Base-by-base conservation (phyloP, 2,113 vertebrate genomes). In the Anas platyrhynchos region DNA sequence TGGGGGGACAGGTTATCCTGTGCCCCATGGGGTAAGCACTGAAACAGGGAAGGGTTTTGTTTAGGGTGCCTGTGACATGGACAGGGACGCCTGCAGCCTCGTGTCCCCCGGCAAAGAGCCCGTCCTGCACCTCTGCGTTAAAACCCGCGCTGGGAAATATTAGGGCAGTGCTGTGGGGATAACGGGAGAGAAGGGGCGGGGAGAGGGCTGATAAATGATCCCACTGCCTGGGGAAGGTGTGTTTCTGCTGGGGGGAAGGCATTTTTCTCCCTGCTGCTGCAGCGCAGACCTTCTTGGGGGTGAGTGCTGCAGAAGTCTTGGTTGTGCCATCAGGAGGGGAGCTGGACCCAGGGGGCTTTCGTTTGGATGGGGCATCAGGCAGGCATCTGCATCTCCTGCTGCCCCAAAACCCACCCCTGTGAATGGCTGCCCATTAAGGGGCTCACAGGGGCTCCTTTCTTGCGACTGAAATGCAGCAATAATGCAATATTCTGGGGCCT, bases 271-370 rank as follows among this genome's bases (percentile, higher is more conserved):
- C 46, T 78, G 36, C 81, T 71, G 58, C 67, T 0, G 1, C 72
- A 56, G 85, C 41, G 0, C 81, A 44, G 63, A 50, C 16, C 46
- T 18, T 34, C 9, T 66, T 32, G 44, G 0, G 34, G 59, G 16
- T 6, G 25, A 48, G 26, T 0, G 1, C 74, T 91, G 86, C 8
- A 11, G 50, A 0, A 5, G 5, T 10, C 48, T 48, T 2, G 0
- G 1, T 8, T 6, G 0, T 10, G 36, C 26, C 5, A 0, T 8
- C 9, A 0, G 34, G 17, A 65, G 69, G n/a, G 29, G 13, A 38
- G 13, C 65, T 52, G 93, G 12, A 41, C 52, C 36, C 1, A 0
- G 31, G 1, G 52, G 61, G 69, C 26, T 73, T 74, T 9, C 10
- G 23, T 25, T 32, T 0, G 3, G 69, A 6, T 0, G 22, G 62